A percentile compares a stretch with the other conserved stretches of the same genome.
Conservation (phyloP, 2,113 vertebrate genomes). For the Manacus vitellinus region DNA sequence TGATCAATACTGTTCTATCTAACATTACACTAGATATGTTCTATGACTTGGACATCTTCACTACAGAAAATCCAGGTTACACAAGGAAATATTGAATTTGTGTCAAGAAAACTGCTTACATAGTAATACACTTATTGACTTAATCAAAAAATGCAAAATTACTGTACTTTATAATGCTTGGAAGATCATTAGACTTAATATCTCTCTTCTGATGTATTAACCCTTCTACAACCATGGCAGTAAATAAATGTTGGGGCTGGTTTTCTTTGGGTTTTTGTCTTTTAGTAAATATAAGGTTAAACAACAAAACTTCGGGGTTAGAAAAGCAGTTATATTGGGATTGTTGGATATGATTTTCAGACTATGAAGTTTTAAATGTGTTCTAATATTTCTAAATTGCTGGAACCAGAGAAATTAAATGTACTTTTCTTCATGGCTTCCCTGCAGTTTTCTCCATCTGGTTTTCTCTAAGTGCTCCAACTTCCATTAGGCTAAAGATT, state of each 20-base stretch:
- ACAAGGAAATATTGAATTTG: constrained; percentile 60
- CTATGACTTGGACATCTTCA: not conserved
- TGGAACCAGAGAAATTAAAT: not conserved
- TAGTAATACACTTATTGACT: constrained; percentile 50
- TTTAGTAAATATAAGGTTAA: not conserved
- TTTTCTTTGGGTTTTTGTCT: not conserved
- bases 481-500: not conserved
- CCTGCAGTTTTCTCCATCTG: not conserved
- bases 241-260: not conserved
- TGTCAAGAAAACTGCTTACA: constrained; percentile 60
- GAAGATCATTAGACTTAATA: not conserved
- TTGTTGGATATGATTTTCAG: not conserved
- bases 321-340: not conserved
- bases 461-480: not conserved
- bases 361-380: not conserved
- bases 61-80: constrained; percentile 11
- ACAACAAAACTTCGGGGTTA: not conserved
- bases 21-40: not conserved
- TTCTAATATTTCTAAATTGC: not conserved
- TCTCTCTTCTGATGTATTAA: constrained; percentile 27
- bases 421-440: not conserved
- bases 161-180: constrained; percentile 53
- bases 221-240: not conserved
- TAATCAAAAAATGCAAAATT: constrained; percentile 65
- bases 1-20: not conserved